Percentiles rank a stretch among this genome's conserved stretches.
phyloP scores from a whole-genome alignment of 2,888 invertebrate species.

The Apotomis capreana region DNA sequence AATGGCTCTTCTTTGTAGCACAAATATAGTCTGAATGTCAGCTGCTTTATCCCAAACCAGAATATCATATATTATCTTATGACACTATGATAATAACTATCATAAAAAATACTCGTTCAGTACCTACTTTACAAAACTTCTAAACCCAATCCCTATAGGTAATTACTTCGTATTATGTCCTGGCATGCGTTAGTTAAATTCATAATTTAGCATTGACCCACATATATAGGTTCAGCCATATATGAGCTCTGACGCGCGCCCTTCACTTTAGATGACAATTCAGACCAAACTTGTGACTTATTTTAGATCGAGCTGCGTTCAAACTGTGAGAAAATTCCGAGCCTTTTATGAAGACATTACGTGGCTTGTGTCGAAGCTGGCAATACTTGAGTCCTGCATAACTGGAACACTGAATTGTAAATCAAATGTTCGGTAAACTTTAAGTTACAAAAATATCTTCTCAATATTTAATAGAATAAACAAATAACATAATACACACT shows the following conservation, averaged over 20 bases:
- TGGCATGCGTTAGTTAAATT: constrained; percentile 18
- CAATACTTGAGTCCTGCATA: constrained; percentile 11
- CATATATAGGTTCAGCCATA: constrained; percentile 41
- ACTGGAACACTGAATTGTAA: constrained; percentile 13
- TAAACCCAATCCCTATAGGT: no score
- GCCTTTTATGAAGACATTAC: constrained; percentile 20
- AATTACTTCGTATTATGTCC: neutral
- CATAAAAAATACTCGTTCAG: no score
- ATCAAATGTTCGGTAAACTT: neutral
- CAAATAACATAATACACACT: no score
- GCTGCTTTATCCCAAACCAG: no score
- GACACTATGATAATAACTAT: no score
- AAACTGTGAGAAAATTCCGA: constrained; percentile 32
- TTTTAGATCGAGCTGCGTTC: neutral
- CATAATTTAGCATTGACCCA: constrained; percentile 46
- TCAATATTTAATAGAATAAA: no score
- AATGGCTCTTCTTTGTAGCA: no score
- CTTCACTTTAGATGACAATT: constrained; percentile 48
- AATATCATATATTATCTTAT: no score
- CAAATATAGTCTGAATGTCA: no score
- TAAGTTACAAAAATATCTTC: no score
- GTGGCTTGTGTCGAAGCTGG: neutral
- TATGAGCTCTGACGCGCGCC: constrained; percentile 46
- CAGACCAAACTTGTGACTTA: constrained; percentile 23
- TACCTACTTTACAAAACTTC: no score